These are phyloP conservation scores for Coboldia fuscipes DNA, from an alignment of 1,140 invertebrate species.

Conservation along the genomic window DNA sequence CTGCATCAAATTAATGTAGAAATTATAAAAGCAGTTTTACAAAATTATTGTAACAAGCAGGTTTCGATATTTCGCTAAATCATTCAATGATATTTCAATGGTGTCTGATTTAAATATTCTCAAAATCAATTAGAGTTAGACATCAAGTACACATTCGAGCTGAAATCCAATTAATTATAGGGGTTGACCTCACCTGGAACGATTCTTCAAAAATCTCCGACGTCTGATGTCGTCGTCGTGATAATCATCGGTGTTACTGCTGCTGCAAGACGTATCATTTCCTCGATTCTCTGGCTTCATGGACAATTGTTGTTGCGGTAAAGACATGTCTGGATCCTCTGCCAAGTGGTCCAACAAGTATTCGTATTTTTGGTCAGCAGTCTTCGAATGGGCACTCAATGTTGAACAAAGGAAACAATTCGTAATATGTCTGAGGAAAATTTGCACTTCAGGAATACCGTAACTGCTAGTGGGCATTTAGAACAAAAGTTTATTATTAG, in stretches of 20 bases:
- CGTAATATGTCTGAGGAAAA: background rate
- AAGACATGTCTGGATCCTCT: background rate
- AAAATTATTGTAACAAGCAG: too few species aligned
- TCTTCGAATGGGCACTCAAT: background rate
- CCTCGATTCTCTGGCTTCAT: background rate
- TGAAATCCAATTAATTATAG: slow-evolving; percentile 4
- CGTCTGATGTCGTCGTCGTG: slow-evolving; percentile 36
- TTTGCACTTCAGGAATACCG: background rate
- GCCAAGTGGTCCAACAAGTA: background rate
- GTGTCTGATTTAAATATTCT: too few species aligned
- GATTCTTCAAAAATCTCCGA: slow-evolving; percentile 38
- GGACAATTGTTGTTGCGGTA: too few species aligned
- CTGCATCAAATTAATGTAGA: too few species aligned
- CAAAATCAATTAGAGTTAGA: too few species aligned
- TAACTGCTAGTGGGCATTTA: background rate
- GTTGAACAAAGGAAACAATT: background rate
- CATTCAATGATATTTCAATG: too few species aligned
- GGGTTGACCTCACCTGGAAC: slow-evolving; percentile 26
- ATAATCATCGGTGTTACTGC: slow-evolving; percentile 49
- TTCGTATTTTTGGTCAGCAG: background rate
- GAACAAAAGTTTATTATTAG: too few species aligned
- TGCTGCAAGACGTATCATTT: slow-evolving; percentile 22
- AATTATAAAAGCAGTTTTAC: too few species aligned
- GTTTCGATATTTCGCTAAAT: too few species aligned
- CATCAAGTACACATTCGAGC: too few species aligned